phyloP scores from a whole-genome alignment of 1,140 invertebrate genomes.

The Nomia melanderi region DNA sequence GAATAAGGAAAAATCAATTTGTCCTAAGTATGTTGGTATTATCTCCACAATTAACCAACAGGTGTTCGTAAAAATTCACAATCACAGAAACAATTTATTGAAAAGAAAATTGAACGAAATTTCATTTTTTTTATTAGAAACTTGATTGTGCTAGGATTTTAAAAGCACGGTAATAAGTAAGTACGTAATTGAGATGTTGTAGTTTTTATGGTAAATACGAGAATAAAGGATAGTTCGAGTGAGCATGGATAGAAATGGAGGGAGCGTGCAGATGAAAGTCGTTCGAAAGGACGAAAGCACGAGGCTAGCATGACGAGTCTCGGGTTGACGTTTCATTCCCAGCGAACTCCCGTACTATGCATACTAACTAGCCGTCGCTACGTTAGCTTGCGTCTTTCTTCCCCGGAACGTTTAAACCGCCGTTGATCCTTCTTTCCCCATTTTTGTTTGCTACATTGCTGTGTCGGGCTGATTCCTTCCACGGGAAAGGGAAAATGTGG shows the following conservation, averaged over 20 bases:
- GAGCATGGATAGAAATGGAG: conserved; percentile 35
- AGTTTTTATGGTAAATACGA: conserved; percentile 34
- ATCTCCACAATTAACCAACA: no score
- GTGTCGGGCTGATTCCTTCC: conserved; percentile 53
- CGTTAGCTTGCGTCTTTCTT: conserved; percentile 68
- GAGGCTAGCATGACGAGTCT: conserved; percentile 79
- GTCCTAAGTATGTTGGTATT: no score
- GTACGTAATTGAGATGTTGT: conserved; percentile 5
- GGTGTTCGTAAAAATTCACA: no score
- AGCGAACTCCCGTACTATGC: conserved; percentile 80
- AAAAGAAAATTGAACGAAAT: no score
- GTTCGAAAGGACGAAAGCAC: conserved; percentile 74
- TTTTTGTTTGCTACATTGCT: conserved; percentile 18
- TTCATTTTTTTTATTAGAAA: no score
- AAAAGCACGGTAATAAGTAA: no score
- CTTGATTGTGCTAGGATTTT: no score
- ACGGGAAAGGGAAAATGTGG: conserved; percentile 62
- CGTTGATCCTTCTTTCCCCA: background rate
- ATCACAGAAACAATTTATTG: no score
- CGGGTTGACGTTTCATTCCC: conserved; percentile 81
- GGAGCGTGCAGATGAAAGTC: conserved; percentile 63
- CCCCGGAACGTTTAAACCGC: conserved; percentile 49
- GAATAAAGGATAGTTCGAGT: conserved; percentile 31
- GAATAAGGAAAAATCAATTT: no score
- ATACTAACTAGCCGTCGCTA: conserved; percentile 79